Evolutionary conservation across 2,113 vertebrate genomes (phyloP).

Genomic region (Chlorodrepanis virens): DNA sequence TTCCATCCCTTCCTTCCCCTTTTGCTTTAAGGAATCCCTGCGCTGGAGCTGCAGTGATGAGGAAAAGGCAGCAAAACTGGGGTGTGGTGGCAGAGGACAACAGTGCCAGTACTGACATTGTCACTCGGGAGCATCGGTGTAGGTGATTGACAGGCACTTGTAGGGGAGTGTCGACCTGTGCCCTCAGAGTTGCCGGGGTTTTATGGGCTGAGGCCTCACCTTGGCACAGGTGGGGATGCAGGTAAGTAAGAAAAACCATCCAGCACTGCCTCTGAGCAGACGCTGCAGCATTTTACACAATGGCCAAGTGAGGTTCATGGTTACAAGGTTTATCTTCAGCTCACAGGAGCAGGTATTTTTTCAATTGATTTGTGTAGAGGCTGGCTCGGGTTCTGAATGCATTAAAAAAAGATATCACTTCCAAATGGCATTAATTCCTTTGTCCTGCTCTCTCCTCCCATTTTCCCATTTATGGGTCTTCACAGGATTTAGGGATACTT

Average conservation of each 20-base stretch:
- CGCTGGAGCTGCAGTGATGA: rapidly evolving
- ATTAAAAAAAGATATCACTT: background rate
- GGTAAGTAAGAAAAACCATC: rapidly evolving
- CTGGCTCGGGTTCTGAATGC: background rate
- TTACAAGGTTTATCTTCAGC: background rate
- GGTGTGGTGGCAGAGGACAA: background rate
- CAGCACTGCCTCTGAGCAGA: background rate
- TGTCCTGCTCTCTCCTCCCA: background rate
- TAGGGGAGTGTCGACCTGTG: background rate
- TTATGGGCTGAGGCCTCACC: background rate
- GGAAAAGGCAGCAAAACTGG: background rate
- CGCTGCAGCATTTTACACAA: background rate
- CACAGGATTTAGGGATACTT: background rate
- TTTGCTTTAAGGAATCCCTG: background rate
- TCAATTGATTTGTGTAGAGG: background rate
- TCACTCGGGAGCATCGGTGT: rapidly evolving
- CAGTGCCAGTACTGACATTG: rapidly evolving
- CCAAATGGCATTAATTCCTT: background rate
- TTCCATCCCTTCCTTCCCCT: background rate
- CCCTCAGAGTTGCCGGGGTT: rapidly evolving
- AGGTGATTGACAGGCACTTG: rapidly evolving
- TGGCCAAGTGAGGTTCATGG: background rate
- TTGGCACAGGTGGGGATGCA: background rate
- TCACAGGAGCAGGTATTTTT: background rate
- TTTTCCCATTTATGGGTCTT: background rate